Base-by-base conservation (phyloP, 2,888 invertebrate species). In the Drosophila mercatorum region DNA sequence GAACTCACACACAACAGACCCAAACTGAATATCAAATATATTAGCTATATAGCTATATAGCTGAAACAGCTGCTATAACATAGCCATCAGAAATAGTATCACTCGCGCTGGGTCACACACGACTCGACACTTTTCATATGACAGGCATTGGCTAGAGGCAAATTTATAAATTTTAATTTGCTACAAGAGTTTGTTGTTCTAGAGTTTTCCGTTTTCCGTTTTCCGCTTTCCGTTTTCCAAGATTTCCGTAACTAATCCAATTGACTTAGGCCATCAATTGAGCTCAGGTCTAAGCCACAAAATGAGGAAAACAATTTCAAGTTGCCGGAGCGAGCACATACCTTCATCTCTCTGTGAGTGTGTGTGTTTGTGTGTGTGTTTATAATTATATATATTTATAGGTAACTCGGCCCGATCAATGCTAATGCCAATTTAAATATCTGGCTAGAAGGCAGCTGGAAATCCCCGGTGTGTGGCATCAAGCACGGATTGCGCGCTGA, bases 401-500 rank as follows among this genome's bases (percentile, higher is more conserved):
- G 55, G 22, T 26, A 52, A 8, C 36, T 44, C 46, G 28, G 12
- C n/a, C 58, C 41, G 58, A 38, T 58, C 58, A 58, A 55, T 55
- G 28, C 2, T 55, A 41, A 55, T 55, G 58, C 46, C 26, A 47
- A 34, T 59, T 59, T 31, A 59, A 59, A 49, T 59, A 22, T 40
- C 28, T 49, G n/a, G 31, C 40, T 28, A 14, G 41, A 6, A 14
- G 40, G 22, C 17, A 22, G 51, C 6, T 22, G 46, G 59, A 68
- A 74, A 73, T 73, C 53, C 68, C 40, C 31, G 58, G 41, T 26
- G 58, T 64, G 52, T 26, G 36, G 52, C 52, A 56, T 40, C 56
- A 43, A 44, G 40, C 64, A 43, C 72, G 61, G 72, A 73, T 57
- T 66, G 34, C 14, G 56, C 44, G 59, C 31, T 59, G 66, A 64